Evolutionary conservation across 2,797 vertebrate species (phyloP).

Genomic region (Characodon lateralis): DNA sequence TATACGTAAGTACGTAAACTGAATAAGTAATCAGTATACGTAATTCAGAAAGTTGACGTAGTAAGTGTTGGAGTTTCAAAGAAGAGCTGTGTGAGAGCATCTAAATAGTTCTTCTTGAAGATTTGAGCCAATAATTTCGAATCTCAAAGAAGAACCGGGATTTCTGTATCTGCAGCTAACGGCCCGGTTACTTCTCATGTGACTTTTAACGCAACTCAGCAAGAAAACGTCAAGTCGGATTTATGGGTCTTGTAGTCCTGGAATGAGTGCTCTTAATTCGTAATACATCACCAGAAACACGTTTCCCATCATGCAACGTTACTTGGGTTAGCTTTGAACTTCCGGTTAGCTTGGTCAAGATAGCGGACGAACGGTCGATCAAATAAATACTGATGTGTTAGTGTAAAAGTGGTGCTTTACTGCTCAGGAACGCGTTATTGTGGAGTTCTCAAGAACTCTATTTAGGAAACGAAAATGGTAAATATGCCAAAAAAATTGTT

Average conservation of each 20-base stretch:
- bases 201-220: slow-evolving; percentile 25
- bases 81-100: neutral
- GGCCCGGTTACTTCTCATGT: slow-evolving; percentile 51
- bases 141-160: neutral
- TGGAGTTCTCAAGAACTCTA: slow-evolving; percentile 18
- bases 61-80: neutral
- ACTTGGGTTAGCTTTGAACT: neutral
- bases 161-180: neutral
- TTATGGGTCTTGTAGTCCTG: slow-evolving; percentile 72
- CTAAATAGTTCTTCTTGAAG: neutral
- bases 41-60: neutral
- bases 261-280: fast-evolving
- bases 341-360: slow-evolving; percentile 66
- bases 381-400: slow-evolving; percentile 57
- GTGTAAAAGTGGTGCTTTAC: slow-evolving; percentile 37
- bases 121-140: neutral
- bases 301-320: slow-evolving; percentile 60
- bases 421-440: slow-evolving; percentile 35
- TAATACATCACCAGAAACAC: slow-evolving; percentile 30
- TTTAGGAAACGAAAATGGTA: slow-evolving; percentile 75
- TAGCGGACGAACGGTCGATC: slow-evolving; percentile 68
- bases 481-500: slow-evolving; percentile 5
- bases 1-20: neutral
- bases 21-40: neutral
- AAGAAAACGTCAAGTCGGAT: neutral